Conservation (phyloP, 2,113 vertebrate genomes). For the Crocuta crocuta region DNA sequence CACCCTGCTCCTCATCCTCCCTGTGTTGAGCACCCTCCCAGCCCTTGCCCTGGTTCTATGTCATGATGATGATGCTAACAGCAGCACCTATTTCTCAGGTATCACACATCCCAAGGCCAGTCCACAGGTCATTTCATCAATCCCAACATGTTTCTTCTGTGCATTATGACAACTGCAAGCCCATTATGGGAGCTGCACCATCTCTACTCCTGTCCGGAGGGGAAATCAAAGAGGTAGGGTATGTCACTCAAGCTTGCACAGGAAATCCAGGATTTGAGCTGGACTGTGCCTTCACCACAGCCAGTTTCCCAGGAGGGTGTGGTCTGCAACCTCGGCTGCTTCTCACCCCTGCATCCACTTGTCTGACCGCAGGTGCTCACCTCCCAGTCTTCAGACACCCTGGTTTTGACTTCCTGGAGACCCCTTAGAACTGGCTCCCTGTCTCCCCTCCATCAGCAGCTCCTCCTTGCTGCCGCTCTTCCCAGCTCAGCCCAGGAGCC, state of each 20-base stretch:
- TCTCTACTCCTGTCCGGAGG: accelerated
- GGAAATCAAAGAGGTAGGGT: background rate
- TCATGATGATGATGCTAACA: background rate
- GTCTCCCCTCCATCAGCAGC: background rate
- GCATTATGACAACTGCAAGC: background rate
- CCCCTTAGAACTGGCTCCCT: background rate
- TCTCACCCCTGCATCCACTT: background rate
- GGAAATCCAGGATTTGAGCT: accelerated
- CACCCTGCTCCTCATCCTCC: background rate
- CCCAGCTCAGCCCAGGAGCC: background rate
- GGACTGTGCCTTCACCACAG: background rate
- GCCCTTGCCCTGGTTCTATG: background rate
- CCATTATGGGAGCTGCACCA: accelerated
- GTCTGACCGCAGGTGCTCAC: background rate
- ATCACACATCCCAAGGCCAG: background rate
- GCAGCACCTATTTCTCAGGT: background rate
- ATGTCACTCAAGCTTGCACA: background rate
- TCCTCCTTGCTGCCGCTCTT: background rate
- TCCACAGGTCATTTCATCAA: accelerated
- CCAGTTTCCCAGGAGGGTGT: background rate
- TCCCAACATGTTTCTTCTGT: background rate
- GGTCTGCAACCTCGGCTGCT: too few species aligned
- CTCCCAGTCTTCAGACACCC: background rate
- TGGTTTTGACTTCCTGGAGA: background rate
- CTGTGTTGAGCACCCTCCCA: background rate